These are phyloP conservation scores for Tipula confusa DNA, from an alignment of 2,888 invertebrate genomes.

Conservation along the genomic window DNA sequence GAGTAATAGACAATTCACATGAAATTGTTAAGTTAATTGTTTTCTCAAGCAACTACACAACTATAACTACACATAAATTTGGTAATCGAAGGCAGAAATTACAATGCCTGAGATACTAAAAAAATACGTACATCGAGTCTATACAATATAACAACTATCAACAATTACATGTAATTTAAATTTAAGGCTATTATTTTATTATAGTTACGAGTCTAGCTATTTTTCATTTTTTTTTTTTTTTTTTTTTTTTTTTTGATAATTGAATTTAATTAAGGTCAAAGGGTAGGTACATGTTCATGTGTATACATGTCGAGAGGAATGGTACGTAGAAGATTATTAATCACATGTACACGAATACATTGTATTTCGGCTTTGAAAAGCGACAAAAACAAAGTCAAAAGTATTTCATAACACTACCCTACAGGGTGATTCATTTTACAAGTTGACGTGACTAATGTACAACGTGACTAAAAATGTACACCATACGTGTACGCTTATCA, in stretches of 20 bases:
- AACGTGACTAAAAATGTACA: no score
- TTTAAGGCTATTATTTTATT: background rate
- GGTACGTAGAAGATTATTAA: background rate
- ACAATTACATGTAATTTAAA: conserved; percentile 20
- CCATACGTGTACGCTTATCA: no score
- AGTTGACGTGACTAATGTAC: no score
- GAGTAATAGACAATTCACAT: conserved; percentile 14
- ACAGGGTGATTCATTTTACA: no score
- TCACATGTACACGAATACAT: background rate
- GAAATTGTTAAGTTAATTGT: background rate
- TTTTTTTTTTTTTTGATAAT: background rate
- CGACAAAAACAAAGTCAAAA: background rate
- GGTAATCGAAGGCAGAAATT: background rate
- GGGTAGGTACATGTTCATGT: background rate
- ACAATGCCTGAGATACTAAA: background rate
- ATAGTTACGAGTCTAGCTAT: background rate
- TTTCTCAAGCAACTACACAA: background rate
- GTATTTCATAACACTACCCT: background rate
- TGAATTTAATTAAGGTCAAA: conserved; percentile 25
- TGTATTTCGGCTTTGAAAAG: background rate
- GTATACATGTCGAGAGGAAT: background rate
- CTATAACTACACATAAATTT: no score
- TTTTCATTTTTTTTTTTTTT: no score
- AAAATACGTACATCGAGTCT: background rate
- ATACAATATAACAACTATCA: background rate